Percentiles rank a stretch among this genome's conserved stretches.
phyloP scores from a whole-genome alignment of 2,797 vertebrate species.

The Smutsia temminckii region DNA sequence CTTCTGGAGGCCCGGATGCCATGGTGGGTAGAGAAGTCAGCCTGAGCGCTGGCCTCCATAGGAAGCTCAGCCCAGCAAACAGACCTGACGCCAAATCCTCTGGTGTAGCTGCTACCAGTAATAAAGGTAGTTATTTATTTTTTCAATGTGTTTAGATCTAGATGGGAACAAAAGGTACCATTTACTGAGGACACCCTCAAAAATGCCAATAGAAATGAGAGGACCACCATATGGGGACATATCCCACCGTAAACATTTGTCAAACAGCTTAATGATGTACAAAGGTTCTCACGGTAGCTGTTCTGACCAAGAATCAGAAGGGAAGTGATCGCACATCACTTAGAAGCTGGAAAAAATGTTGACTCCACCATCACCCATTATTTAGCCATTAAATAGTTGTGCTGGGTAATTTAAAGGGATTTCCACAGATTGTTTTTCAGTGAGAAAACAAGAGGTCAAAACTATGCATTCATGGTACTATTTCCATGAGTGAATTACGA shows the following conservation, averaged over 20 bases:
- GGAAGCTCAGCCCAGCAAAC: not conserved
- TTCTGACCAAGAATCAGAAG: not conserved
- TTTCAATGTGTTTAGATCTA: not conserved
- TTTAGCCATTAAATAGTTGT: not conserved
- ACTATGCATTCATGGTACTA: not conserved
- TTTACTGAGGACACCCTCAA: not conserved
- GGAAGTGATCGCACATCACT: fast-evolving
- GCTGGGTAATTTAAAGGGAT: not conserved
- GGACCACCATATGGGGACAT: fast-evolving
- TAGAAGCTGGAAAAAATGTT: fast-evolving
- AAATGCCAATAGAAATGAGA: not conserved
- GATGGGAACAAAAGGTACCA: too few relatives aligned
- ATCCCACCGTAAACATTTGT: fast-evolving
- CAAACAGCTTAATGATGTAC: fast-evolving
- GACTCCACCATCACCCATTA: fast-evolving
- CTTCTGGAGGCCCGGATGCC: too few relatives aligned
- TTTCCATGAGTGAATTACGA: not conserved
- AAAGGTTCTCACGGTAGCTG: not conserved
- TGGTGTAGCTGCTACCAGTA: fast-evolving
- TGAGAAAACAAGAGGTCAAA: not conserved
- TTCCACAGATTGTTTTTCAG: not conserved
- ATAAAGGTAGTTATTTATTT: fast-evolving
- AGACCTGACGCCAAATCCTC: not conserved
- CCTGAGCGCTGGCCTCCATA: fast-evolving
- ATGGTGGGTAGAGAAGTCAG: not conserved